These are phyloP conservation scores for Cheumatopsyche charites DNA, from an alignment of 1,140 invertebrate genomes.

Conservation along the genomic window DNA sequence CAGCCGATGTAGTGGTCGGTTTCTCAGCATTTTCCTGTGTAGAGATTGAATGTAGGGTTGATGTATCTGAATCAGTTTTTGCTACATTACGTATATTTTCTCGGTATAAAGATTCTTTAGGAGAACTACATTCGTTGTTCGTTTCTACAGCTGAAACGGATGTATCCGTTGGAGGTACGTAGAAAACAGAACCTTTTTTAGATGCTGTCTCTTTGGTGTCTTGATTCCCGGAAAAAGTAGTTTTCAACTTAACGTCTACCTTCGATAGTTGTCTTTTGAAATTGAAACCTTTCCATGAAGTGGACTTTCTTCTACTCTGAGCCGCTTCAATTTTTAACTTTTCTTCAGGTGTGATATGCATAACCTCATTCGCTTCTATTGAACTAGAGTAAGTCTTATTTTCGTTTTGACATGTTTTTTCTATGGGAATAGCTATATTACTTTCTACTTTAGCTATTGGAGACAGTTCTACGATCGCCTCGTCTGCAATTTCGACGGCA, in stretches of 20 bases:
- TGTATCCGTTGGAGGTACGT: slow-evolving; percentile 51
- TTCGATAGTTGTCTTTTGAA: slow-evolving; percentile 80
- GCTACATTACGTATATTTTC: background rate
- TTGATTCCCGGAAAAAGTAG: slow-evolving; percentile 62
- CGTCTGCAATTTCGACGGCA: slow-evolving; percentile 50
- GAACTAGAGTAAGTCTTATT: slow-evolving; percentile 48
- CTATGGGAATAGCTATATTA: slow-evolving; percentile 34
- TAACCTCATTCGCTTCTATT: slow-evolving; percentile 40
- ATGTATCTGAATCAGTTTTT: slow-evolving; percentile 17
- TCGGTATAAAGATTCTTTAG: slow-evolving; percentile 43
- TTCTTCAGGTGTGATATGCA: slow-evolving; percentile 48
- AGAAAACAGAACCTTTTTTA: slow-evolving; percentile 59
- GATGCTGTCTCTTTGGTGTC: slow-evolving; percentile 53
- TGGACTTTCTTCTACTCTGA: slow-evolving; percentile 63
- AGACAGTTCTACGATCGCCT: slow-evolving; percentile 47
- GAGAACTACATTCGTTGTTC: slow-evolving; percentile 32
- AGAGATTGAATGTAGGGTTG: slow-evolving; percentile 15
- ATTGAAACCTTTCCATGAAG: slow-evolving; percentile 74
- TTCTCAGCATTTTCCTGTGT: slow-evolving; percentile 20
- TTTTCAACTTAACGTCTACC: slow-evolving; percentile 80
- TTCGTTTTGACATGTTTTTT: slow-evolving; percentile 48
- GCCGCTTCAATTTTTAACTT: slow-evolving; percentile 48
- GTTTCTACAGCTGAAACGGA: slow-evolving; percentile 28
- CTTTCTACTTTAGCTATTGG: slow-evolving; percentile 46
- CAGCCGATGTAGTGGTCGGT: background rate